Evolutionary conservation across 2,113 vertebrate genomes (phyloP).

Genomic region (Daphoenositta chrysoptera): DNA sequence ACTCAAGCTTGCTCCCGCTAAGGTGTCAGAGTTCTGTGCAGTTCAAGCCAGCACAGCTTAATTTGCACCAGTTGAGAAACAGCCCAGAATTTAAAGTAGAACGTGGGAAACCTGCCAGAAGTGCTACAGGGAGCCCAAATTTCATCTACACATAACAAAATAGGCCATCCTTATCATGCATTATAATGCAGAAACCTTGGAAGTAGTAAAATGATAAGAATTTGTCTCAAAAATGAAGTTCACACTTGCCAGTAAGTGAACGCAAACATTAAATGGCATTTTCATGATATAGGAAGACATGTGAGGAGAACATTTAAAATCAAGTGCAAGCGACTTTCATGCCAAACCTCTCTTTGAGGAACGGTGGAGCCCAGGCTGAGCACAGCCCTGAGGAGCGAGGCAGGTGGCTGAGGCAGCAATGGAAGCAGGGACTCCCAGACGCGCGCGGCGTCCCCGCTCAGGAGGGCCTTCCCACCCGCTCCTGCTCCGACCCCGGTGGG

Average conservation of each 20-base stretch:
- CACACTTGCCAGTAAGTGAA: background rate
- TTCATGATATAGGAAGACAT: background rate
- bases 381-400: background rate
- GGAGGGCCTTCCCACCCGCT: background rate
- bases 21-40: background rate
- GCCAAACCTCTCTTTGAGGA: background rate
- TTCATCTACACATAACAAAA: background rate
- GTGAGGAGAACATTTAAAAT: background rate
- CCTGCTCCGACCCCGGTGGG: accelerated
- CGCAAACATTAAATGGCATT: background rate
- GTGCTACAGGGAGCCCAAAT: background rate
- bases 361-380: background rate
- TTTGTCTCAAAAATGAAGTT: background rate
- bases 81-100: background rate
- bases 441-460: accelerated
- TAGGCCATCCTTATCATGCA: background rate
- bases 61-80: constrained; percentile 6
- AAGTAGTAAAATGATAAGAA: background rate
- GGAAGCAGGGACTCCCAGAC: background rate
- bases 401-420: background rate
- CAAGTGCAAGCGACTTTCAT: background rate
- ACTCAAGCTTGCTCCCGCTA: background rate
- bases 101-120: background rate
- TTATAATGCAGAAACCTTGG: background rate
- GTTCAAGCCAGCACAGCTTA: background rate